phyloP scores from a whole-genome alignment of 2,888 invertebrate genomes.

The Drosophila borborema region DNA sequence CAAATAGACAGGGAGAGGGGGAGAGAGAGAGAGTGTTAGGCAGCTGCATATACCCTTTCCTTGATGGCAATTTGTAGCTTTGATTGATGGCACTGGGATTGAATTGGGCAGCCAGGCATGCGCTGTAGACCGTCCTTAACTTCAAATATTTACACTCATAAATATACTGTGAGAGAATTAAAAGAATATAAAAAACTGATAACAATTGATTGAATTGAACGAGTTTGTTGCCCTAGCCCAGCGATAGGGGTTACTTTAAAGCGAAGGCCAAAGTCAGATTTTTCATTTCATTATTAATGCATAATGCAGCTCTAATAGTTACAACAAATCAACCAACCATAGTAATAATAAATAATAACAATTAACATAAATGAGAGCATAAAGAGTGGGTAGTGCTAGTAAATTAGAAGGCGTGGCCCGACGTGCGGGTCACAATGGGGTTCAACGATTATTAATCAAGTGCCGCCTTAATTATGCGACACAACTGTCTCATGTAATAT shows the following conservation, averaged over 20 bases:
- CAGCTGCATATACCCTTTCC: constrained; percentile 28
- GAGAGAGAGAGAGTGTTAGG: neutral
- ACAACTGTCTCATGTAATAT: constrained; percentile 38
- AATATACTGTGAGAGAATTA: constrained; percentile 52
- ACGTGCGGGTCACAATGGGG: constrained; percentile 61
- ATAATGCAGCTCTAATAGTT: constrained; percentile 67
- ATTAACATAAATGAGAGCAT: constrained; percentile 18
- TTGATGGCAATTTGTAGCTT: constrained; percentile 49
- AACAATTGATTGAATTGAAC: constrained; percentile 66
- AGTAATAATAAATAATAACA: constrained; percentile 42
- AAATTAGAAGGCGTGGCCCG: constrained; percentile 52
- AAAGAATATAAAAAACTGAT: constrained; percentile 29
- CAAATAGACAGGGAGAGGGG: constrained; percentile 12
- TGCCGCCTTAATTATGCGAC: constrained; percentile 69
- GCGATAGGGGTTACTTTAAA: constrained; percentile 49
- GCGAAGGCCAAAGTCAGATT: constrained; percentile 65
- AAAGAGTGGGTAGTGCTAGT: constrained; percentile 8
- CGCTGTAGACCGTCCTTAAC: constrained; percentile 45
- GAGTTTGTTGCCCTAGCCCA: constrained; percentile 2
- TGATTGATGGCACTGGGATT: constrained; percentile 68
- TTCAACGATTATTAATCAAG: constrained; percentile 81
- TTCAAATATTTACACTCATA: constrained; percentile 75
- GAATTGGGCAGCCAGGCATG: constrained; percentile 37
- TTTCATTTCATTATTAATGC: constrained; percentile 62
- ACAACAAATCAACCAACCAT: constrained; percentile 67